phyloP scores from a whole-genome alignment of 1,140 invertebrate genomes.

The Drosophila sulfurigaster region DNA sequence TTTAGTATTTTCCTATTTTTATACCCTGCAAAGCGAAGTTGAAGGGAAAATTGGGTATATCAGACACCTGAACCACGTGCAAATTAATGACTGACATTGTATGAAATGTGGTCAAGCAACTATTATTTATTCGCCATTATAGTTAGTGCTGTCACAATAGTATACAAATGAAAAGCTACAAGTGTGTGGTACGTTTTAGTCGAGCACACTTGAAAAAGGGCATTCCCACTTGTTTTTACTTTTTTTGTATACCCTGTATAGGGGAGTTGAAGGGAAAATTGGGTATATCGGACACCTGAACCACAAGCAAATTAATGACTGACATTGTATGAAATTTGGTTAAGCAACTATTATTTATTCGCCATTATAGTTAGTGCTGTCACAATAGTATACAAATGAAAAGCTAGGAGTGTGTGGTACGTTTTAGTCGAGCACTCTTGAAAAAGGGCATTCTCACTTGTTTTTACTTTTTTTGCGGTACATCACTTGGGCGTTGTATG shows the following conservation, averaged over 20 bases:
- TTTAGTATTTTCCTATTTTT: conserved; percentile 57
- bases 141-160: no score
- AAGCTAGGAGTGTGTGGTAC: background rate
- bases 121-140: no score
- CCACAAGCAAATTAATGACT: no score
- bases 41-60: background rate
- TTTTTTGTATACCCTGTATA: conserved; percentile 23
- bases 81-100: no score
- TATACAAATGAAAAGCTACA: no score
- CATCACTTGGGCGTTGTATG: conserved; percentile 22
- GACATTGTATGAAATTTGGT: no score
- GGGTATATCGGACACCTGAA: background rate
- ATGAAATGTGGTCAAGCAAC: no score
- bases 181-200: background rate
- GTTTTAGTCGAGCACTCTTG: background rate
- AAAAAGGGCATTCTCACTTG: background rate
- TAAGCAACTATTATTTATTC: no score
- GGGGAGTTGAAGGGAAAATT: background rate
- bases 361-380: no score
- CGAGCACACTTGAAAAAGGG: background rate
- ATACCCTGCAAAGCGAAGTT: background rate
- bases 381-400: no score
- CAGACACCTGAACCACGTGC: background rate
- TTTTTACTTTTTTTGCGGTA: conserved; percentile 17
- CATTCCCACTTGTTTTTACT: background rate